phyloP scores from a whole-genome alignment of 2,797 vertebrate genomes.

The Smutsia gigantea region DNA sequence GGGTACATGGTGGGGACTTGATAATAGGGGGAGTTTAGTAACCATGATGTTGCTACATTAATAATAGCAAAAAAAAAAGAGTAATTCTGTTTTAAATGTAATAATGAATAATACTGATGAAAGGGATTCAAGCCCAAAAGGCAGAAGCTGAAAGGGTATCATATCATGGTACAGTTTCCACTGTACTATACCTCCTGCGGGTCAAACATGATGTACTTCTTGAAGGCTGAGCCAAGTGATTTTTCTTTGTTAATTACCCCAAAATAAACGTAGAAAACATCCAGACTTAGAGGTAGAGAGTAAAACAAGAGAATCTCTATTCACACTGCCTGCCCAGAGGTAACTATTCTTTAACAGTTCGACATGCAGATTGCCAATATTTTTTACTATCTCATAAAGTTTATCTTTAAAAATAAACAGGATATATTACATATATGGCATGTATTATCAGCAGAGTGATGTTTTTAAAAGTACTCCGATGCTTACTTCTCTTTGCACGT shows the following conservation, averaged over 20 bases:
- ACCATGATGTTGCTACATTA: too few relatives aligned
- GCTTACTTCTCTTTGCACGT: neutral
- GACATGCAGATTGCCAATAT: neutral
- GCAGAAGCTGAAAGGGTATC: neutral
- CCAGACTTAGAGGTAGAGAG: neutral
- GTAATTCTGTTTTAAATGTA: neutral
- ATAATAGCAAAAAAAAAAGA: too few relatives aligned
- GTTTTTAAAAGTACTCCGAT: neutral
- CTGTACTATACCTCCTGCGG: neutral
- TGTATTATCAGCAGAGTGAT: neutral
- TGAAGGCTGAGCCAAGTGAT: neutral
- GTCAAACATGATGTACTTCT: neutral
- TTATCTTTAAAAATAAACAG: neutral
- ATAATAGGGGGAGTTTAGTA: too few relatives aligned
- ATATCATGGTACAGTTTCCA: neutral
- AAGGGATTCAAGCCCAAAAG: neutral
- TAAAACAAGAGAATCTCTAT: neutral
- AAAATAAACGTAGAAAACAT: neutral
- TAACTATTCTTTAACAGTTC: neutral
- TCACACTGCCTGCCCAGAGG: neutral
- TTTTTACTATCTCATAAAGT: neutral
- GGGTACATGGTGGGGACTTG: too few relatives aligned
- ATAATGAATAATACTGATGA: neutral
- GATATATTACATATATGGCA: neutral
- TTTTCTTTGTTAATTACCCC: neutral